Evolutionary conservation across 2,113 vertebrate genomes (phyloP), one percentile per base, ranked within the genome.

Genomic region (Osmerus eperlanus): DNA sequence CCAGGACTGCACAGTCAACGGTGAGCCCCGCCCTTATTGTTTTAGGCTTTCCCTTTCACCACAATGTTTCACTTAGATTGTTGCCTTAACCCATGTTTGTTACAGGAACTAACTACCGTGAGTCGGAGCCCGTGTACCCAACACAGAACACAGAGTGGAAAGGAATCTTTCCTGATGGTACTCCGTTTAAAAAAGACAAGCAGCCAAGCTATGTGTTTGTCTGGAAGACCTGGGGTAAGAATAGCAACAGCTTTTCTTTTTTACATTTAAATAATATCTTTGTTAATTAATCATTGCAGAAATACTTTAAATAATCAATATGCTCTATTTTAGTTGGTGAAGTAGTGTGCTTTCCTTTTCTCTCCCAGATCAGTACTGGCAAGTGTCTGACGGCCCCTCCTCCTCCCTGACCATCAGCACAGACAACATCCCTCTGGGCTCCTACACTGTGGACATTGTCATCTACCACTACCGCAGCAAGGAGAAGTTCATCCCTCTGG

Each of bases 171-270:
- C 95, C 95, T 0, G 93, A 98, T n/a, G 95, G 94, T 3, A 81
- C 76, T 0, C 90, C 89, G 0, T 83, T 95, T 9, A 88, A 89
- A 23, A 76, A 88, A 47, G 86, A 84, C 11, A 92, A 85, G 72
- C 92, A 81, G 2, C 94, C 94, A 1, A 88, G 73, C 18, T 98
- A 95, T 51, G 95, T 98, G 87, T 97, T 95, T 63, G 95, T 98
- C 9, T 98, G 96, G 96, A 96, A 96, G 86, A 90, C 93, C 0
- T 94, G 94, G 91, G 94, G 96, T 97, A 85, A 91, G 94, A 62
- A 51, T 15, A 36, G 65, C 54, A 6, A 3, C 13, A 5, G 18
- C 55, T 21, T 69, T 3, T 18, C 15, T 67, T 41, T 41, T 41
- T 4, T 6, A 41, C 36, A 8, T 41, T 23, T 23, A 23, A 23